phyloP scores from a whole-genome alignment of 2,888 invertebrate genomes.

The Amaurobius ferox region DNA sequence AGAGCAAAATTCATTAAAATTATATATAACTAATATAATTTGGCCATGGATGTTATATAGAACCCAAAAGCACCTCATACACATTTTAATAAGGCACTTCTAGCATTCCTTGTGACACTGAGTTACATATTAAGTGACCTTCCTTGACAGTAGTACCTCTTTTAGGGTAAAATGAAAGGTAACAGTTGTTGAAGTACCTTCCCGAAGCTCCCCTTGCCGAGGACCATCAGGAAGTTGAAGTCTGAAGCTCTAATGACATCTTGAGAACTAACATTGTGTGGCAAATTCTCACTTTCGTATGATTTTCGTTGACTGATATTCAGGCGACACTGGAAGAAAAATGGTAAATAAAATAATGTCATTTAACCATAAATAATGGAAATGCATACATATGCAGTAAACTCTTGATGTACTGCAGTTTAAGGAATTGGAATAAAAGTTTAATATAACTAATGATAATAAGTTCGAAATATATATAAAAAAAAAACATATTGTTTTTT shows the following conservation, averaged over 20 bases:
- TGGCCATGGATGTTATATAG: too few relatives aligned
- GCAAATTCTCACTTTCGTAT: slow-evolving; percentile 79
- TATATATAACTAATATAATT: too few relatives aligned
- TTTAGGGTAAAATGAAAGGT: background rate
- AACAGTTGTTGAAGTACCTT: slow-evolving; percentile 83
- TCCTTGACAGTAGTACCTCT: background rate
- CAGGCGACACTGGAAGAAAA: slow-evolving; percentile 58
- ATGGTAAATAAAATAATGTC: background rate
- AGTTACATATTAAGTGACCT: background rate
- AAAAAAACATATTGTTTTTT: too few relatives aligned
- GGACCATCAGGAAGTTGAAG: slow-evolving; percentile 98
- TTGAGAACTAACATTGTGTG: slow-evolving; percentile 93
- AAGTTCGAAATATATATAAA: too few relatives aligned
- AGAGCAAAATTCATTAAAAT: too few relatives aligned
- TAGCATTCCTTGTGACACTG: too few relatives aligned
- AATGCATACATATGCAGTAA: too few relatives aligned
- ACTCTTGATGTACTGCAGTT: too few relatives aligned
- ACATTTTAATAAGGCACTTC: too few relatives aligned
- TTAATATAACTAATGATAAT: too few relatives aligned
- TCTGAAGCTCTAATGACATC: slow-evolving; percentile 98
- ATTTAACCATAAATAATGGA: background rate
- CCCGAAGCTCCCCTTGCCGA: slow-evolving; percentile 97
- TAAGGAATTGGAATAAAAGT: too few relatives aligned
- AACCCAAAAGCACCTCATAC: too few relatives aligned
- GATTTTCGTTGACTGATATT: slow-evolving; percentile 54